Percentiles rank a stretch among this genome's conserved stretches.
These are phyloP conservation scores for Athalia cordata DNA, from an alignment of 2,888 invertebrate genomes.

Conservation along the genomic window DNA sequence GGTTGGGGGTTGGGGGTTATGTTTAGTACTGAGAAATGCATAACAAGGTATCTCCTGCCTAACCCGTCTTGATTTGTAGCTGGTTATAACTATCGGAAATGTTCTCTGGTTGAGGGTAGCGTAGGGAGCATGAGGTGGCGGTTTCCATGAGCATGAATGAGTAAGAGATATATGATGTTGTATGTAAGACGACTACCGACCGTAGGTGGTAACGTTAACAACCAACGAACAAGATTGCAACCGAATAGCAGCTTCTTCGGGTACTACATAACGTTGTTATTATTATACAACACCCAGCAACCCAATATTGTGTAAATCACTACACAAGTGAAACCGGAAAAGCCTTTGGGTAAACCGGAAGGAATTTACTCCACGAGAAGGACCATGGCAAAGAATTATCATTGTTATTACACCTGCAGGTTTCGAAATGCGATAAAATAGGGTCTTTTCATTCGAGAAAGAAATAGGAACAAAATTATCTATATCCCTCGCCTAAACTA, in stretches of 20 bases:
- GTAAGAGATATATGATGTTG: not conserved
- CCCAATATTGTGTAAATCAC: conserved; percentile 33
- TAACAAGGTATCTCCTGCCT: conserved; percentile 5
- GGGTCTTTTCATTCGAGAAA: too few species aligned
- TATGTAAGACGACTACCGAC: too few species aligned
- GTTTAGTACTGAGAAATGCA: not conserved
- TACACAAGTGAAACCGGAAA: conserved; percentile 3
- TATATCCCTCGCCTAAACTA: too few species aligned
- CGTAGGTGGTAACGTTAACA: too few species aligned
- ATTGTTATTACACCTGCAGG: too few species aligned
- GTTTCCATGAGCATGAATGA: not conserved
- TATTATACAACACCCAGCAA: not conserved
- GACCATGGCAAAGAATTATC: not conserved
- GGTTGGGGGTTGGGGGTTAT: not conserved
- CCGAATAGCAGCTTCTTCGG: too few species aligned
- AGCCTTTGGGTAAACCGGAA: conserved; percentile 27
- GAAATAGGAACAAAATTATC: too few species aligned
- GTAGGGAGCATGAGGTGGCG: conserved; percentile 5
- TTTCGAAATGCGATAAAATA: too few species aligned
- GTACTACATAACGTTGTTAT: too few species aligned
- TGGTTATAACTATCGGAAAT: conserved; percentile 35
- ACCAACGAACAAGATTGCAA: too few species aligned
- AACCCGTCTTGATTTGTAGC: conserved; percentile 30
- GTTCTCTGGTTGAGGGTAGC: not conserved
- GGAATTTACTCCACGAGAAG: not conserved